Conservation (phyloP, 2,888 invertebrate species). For the Catotricha subobsoleta region DNA sequence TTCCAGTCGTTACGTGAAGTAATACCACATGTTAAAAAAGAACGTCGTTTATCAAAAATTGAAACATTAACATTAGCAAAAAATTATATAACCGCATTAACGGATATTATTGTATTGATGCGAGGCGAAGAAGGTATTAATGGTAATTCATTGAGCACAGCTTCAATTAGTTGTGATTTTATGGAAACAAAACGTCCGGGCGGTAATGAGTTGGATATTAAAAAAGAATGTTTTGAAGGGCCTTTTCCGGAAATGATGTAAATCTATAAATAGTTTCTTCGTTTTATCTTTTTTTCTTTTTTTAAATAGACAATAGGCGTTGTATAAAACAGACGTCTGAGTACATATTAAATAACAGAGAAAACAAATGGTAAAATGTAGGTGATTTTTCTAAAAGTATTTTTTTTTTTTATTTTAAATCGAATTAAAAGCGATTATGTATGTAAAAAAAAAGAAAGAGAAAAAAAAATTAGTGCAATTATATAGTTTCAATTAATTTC, state of each 20-base stretch:
- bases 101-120: slow-evolving; percentile 69
- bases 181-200: background rate
- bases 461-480: slow-evolving; percentile 2
- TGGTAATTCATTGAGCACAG: background rate
- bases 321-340: too few relatives aligned
- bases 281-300: too few relatives aligned
- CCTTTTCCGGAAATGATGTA: slow-evolving; percentile 3
- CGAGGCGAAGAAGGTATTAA: slow-evolving; percentile 37
- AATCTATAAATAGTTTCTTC: background rate
- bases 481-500: slow-evolving; percentile 3
- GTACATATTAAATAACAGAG: too few relatives aligned
- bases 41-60: slow-evolving; percentile 69
- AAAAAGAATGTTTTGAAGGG: background rate
- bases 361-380: background rate
- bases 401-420: background rate
- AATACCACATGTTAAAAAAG: slow-evolving; percentile 72
- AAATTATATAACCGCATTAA: slow-evolving; percentile 77
- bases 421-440: background rate
- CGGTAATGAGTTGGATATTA: slow-evolving; percentile 1
- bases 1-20: slow-evolving; percentile 70
- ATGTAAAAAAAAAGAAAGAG: background rate
- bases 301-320: too few relatives aligned
- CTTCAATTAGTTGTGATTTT: slow-evolving; percentile 4
- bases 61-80: slow-evolving; percentile 76
- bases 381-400: background rate